These are phyloP conservation scores for Ectemnius continuus DNA, from an alignment of 2,888 invertebrate genomes.

Conservation along the genomic window DNA sequence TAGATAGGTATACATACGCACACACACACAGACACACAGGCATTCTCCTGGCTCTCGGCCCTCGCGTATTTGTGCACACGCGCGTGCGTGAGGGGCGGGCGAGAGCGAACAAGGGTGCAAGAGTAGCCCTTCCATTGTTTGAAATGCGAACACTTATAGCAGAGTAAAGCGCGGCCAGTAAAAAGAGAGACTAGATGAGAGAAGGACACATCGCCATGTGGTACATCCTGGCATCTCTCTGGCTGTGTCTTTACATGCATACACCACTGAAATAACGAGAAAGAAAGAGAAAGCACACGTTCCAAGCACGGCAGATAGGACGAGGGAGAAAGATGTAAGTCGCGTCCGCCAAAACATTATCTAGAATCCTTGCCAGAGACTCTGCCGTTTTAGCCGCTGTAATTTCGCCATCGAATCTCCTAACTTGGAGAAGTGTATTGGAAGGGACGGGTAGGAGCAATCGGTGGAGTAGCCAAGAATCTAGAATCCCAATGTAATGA, in stretches of 20 bases:
- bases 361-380: conserved; percentile 46
- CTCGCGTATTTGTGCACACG: conserved; percentile 31
- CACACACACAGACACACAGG: conserved; percentile 26
- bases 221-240: no score
- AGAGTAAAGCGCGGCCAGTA: conserved; percentile 53
- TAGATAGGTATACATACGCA: conserved; percentile 41
- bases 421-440: conserved; percentile 15
- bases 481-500: no score
- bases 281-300: not conserved
- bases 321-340: conserved; percentile 34
- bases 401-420: conserved; percentile 40
- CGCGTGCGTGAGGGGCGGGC: conserved; percentile 45
- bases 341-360: conserved; percentile 34
- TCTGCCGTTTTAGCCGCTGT: conserved; percentile 54
- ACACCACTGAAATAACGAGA: no score
- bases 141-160: conserved; percentile 69
- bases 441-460: conserved; percentile 5
- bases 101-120: conserved; percentile 49
- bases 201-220: conserved; percentile 37
- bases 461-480: not conserved
- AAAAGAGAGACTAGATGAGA: conserved; percentile 44
- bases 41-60: not conserved
- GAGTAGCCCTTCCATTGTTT: conserved; percentile 68
- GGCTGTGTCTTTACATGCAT: not conserved
- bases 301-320: no score